Percentiles rank a stretch among this genome's conserved stretches.
These are phyloP conservation scores for Bombus sylvicola DNA, from an alignment of 1,140 invertebrate species.

Conservation along the genomic window DNA sequence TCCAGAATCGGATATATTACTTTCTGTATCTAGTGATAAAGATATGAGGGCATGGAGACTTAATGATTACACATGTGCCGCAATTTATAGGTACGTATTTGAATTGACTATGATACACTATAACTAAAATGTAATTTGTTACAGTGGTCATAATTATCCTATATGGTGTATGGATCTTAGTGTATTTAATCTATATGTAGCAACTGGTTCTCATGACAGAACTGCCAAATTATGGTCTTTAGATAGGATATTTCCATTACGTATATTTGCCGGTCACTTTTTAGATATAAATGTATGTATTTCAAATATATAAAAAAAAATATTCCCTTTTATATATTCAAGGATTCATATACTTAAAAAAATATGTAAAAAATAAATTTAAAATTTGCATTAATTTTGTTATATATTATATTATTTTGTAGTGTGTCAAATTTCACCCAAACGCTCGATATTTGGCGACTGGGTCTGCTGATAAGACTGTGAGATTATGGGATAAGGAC, in stretches of 20 bases:
- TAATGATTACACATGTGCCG: constrained; percentile 86
- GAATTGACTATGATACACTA: constrained; percentile 68
- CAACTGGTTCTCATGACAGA: constrained; percentile 92
- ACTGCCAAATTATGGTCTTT: constrained; percentile 94
- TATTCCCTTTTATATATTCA: neutral
- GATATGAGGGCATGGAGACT: constrained; percentile 89
- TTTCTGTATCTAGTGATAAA: constrained; percentile 91
- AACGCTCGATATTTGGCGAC: constrained; percentile 91
- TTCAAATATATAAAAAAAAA: neutral
- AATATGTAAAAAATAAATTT: neutral
- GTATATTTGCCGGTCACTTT: constrained; percentile 92
- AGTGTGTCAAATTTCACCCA: constrained; percentile 92
- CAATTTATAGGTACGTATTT: constrained; percentile 86
- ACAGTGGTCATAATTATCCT: constrained; percentile 92
- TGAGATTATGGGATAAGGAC: constrained; percentile 89
- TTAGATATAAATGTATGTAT: constrained; percentile 90
- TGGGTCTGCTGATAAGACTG: constrained; percentile 89
- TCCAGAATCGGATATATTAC: constrained; percentile 84
- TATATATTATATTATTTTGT: constrained; percentile 5
- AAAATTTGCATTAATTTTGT: neutral
- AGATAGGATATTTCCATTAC: constrained; percentile 89
- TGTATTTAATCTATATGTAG: constrained; percentile 88
- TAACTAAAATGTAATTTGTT: constrained; percentile 66
- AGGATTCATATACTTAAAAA: neutral
- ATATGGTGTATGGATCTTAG: constrained; percentile 93